Evolutionary conservation across 2,888 invertebrate genomes (phyloP), one percentile per base, ranked within the genome.

Genomic region (Protodeltote pygarga): DNA sequence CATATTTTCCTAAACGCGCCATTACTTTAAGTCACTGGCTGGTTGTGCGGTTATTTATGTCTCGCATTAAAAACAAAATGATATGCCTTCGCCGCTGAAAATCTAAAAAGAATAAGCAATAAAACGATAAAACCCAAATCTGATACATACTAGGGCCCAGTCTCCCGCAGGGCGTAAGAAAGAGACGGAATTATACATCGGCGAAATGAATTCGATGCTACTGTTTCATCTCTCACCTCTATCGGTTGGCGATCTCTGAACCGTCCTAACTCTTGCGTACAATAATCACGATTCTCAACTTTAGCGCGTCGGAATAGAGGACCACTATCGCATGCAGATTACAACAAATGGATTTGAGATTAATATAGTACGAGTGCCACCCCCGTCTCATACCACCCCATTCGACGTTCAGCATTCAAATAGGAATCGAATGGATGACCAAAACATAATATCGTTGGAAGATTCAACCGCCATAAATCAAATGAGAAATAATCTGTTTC

Each of bases 401-500:
- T 83, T 86, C 85, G 89, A 81, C 89, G 87, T 77, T 89, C 90
- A 84, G 92, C 92, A 92, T 92, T 92, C 92, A 92, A 92, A 92
- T 92, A 90, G 91, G 91, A 89, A 92, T 92, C 89, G 92, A 92
- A 92, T 91, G 91, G 92, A 91, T 92, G 92, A 92, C 92, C 91
- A 92, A 91, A 92, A 92, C 92, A 92, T 92, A 92, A 92, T 92
- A 92, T 90, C 92, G 85, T 87, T 88, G 87, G 91, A 89, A 87
- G 89, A 90, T 89, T 88, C 91, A 84, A 85, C 83, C 82, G 82
- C 84, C 90, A 92, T 92, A 92, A 92, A 92, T 92, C 92, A 92
- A 92, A 92, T 92, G 92, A 92, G 92, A 87, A 92, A 92, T 92
- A 92, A 92, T 92, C 92, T 92, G 91, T 92, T 89, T 89, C 87